A percentile compares a stretch with the other conserved stretches of the same genome.
Conservation (phyloP, 2,888 invertebrate genomes). For the Eupithecia centaureata region DNA sequence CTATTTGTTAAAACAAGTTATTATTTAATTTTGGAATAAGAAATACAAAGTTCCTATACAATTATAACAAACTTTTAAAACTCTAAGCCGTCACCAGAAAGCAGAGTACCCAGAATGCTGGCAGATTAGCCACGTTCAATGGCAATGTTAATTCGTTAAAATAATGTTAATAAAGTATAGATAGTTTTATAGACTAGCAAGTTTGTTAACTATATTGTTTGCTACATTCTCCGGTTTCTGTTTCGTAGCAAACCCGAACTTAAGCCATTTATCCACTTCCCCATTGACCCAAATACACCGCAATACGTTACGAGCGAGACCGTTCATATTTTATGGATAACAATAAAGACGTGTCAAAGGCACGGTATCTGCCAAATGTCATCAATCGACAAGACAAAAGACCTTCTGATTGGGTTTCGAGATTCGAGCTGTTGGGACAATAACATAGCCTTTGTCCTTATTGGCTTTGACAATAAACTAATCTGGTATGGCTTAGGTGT, state of each 20-base stretch:
- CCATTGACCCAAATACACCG: slow-evolving; percentile 39
- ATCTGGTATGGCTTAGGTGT: slow-evolving; percentile 34
- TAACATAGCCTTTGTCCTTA: slow-evolving; percentile 51
- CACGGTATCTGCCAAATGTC: slow-evolving; percentile 55
- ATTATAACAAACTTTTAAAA: no score
- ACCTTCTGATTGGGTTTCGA: slow-evolving; percentile 56
- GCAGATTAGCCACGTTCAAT: no score
- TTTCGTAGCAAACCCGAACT: neutral
- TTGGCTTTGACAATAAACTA: slow-evolving; percentile 43
- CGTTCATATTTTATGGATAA: slow-evolving; percentile 46
- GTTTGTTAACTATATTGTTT: neutral
- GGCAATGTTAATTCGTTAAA: no score
- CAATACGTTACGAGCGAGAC: slow-evolving; percentile 38
- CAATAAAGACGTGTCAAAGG: slow-evolving; percentile 44
- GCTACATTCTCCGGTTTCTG: neutral
- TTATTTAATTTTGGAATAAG: no score
- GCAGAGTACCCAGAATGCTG: no score
- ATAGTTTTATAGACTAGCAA: neutral
- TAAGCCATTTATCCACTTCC: slow-evolving; percentile 32
- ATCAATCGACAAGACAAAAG: slow-evolving; percentile 60
- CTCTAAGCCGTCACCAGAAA: no score
- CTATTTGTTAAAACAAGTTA: no score
- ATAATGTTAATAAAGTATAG: neutral
- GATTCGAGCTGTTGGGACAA: slow-evolving; percentile 49
- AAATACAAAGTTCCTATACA: no score